phyloP scores from a whole-genome alignment of 2,888 invertebrate species.

The Actias luna region DNA sequence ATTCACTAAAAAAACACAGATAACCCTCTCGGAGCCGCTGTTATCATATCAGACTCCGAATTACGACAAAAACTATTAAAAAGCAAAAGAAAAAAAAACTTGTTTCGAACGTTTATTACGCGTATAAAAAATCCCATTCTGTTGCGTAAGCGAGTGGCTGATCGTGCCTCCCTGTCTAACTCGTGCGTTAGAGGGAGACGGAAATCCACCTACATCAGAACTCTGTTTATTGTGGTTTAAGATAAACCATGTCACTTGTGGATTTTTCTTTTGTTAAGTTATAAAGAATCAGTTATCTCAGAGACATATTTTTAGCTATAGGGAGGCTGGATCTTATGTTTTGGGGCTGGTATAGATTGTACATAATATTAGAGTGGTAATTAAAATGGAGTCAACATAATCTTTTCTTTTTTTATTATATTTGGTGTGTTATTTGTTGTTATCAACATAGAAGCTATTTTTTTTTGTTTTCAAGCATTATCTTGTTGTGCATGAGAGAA shows the following conservation, averaged over 20 bases:
- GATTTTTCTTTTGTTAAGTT: not conserved
- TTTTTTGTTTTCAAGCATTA: no score
- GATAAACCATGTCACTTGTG: not conserved
- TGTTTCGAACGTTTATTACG: conserved; percentile 5
- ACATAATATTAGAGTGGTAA: no score
- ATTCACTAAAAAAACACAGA: not conserved
- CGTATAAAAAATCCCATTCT: not conserved
- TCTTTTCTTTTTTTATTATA: no score
- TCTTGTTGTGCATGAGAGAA: no score
- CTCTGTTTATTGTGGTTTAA: not conserved
- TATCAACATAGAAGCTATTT: no score
- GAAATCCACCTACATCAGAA: not conserved
- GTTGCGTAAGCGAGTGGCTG: conserved; percentile 11
- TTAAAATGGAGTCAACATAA: no score
- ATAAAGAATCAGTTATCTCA: no score
- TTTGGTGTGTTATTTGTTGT: no score
- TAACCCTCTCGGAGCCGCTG: not conserved
- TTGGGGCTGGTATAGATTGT: no score
- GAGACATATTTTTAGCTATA: no score
- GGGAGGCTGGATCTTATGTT: no score
- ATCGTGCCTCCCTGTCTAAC: not conserved
- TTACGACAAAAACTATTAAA: conserved; percentile 9
- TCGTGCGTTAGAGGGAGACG: conserved; percentile 2
- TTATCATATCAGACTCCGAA: conserved; percentile 1
- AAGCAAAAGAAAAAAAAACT: not conserved